Percentiles rank a stretch among this genome's conserved stretches.
Evolutionary conservation across 2,888 invertebrate genomes (phyloP).

Genomic region (Cremastinae sp.): DNA sequence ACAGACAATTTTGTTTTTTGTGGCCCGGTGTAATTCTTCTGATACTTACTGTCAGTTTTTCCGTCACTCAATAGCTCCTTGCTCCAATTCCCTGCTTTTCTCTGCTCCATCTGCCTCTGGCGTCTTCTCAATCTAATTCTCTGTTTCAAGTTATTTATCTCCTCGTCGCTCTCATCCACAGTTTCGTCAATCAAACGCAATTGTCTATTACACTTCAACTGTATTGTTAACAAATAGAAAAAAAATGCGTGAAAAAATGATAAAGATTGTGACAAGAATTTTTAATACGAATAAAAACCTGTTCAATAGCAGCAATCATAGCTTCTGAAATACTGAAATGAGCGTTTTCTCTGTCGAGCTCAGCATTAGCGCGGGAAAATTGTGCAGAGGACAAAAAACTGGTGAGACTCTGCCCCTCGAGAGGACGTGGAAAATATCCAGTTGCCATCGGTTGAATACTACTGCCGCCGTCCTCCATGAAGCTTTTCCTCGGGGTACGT

Average conservation of each 20-base stretch:
- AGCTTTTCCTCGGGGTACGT: constrained; percentile 82
- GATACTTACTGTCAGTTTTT: constrained; percentile 81
- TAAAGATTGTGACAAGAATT: neutral
- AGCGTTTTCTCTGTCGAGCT: constrained; percentile 91
- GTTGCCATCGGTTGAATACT: constrained; percentile 84
- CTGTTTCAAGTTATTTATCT: constrained; percentile 85
- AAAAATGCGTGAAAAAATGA: neutral
- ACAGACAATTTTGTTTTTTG: too few species aligned
- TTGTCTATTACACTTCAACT: constrained; percentile 84
- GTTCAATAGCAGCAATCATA: constrained; percentile 91
- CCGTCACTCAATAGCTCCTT: constrained; percentile 80
- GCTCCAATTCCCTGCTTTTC: constrained; percentile 68
- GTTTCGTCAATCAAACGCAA: constrained; percentile 81
- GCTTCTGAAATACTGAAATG: constrained; percentile 93
- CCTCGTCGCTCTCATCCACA: constrained; percentile 85
- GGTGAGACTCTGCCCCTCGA: constrained; percentile 87
- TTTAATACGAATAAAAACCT: constrained; percentile 74
- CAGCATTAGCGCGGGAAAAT: constrained; percentile 87
- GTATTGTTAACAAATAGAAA: neutral
- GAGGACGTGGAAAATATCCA: constrained; percentile 84
- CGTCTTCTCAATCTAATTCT: constrained; percentile 84
- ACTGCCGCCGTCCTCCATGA: constrained; percentile 84
- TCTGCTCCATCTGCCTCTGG: constrained; percentile 81
- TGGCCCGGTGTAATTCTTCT: neutral
- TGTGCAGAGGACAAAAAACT: constrained; percentile 88